These are phyloP conservation scores for Myzus persicae DNA, from an alignment of 1,140 invertebrate genomes.

Conservation along the genomic window DNA sequence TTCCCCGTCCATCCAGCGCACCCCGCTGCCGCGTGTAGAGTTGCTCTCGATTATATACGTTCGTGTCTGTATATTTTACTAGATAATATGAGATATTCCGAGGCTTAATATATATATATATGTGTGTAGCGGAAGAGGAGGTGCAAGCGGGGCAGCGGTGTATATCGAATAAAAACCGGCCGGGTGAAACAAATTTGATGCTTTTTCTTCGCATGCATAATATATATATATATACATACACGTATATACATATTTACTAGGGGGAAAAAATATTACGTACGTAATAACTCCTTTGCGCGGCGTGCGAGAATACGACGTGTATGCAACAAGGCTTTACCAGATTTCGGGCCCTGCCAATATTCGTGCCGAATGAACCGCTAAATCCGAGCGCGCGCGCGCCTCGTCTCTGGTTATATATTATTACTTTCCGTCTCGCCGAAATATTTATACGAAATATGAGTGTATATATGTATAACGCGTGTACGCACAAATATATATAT, in stretches of 20 bases:
- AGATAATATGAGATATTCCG: conserved; percentile 35
- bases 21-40: neutral
- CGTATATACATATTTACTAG: neutral
- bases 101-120: no score
- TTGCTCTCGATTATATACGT: neutral
- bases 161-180: conserved; percentile 56
- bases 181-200: conserved; percentile 53
- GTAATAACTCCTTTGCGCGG: conserved; percentile 44
- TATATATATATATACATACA: no score
- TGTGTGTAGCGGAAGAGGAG: neutral
- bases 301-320: conserved; percentile 16
- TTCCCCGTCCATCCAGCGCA: neutral
- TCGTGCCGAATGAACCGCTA: conserved; percentile 53
- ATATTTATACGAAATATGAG: neutral
- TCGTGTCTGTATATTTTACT: conserved; percentile 17
- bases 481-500: neutral
- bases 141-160: neutral
- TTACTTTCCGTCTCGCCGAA: conserved; percentile 29
- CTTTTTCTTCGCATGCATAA: neutral
- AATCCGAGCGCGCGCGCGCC: neutral
- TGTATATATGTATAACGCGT: neutral
- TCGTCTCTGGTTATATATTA: conserved; percentile 12
- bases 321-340: conserved; percentile 49
- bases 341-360: conserved; percentile 46
- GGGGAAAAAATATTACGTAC: conserved; percentile 31